Evolutionary conservation across 1,140 invertebrate species (phyloP).

Genomic region (Aphis craccivora): DNA sequence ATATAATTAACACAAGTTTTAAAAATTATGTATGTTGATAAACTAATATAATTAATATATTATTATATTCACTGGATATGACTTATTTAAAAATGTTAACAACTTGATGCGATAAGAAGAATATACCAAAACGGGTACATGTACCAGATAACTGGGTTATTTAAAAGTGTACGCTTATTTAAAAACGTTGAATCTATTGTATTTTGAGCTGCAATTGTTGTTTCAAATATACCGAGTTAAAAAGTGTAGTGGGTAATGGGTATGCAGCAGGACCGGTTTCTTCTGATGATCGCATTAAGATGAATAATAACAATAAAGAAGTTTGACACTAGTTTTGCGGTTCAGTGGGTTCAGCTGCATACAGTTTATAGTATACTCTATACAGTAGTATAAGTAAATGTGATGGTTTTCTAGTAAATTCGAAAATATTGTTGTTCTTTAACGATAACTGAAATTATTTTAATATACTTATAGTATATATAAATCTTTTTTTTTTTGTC

Average conservation of each 20-base stretch:
- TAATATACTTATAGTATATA: not conserved
- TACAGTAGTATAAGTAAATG: not conserved
- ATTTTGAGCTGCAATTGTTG: not conserved
- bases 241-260: not conserved
- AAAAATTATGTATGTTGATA: not conserved
- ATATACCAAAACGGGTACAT: not conserved
- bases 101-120: not conserved
- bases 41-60: not conserved
- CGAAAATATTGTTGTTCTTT: not conserved
- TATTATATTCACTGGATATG: not conserved
- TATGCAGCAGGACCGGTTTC: not conserved
- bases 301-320: constrained; percentile 7
- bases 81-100: not conserved
- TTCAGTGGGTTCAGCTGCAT: not conserved
- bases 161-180: not conserved
- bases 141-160: not conserved
- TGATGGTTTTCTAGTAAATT: not conserved
- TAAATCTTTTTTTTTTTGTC: not conserved
- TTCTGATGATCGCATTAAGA: not conserved
- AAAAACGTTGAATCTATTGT: not conserved
- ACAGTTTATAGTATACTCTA: not conserved
- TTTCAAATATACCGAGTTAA: not conserved
- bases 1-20: not conserved
- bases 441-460: not conserved
- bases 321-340: not conserved